A percentile compares a stretch with the other conserved stretches of the same genome.
phyloP scores from a whole-genome alignment of 2,797 vertebrate species.

The Pangasius sanitwongsei region DNA sequence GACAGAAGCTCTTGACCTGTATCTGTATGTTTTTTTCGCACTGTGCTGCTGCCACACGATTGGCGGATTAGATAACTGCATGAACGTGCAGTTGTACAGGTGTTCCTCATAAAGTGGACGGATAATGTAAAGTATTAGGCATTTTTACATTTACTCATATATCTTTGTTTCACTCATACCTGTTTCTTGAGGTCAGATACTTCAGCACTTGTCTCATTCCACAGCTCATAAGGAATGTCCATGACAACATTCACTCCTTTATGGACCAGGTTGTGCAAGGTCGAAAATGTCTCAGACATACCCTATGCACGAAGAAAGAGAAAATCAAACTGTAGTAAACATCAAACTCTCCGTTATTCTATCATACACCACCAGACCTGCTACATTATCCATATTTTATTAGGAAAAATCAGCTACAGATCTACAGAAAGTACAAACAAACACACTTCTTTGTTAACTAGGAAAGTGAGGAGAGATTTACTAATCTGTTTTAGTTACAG shows the following conservation, averaged over 20 bases:
- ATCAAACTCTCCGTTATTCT: background rate
- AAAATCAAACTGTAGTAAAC: background rate
- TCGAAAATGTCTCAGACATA: conserved; percentile 97
- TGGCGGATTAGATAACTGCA: background rate
- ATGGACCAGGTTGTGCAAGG: conserved; percentile 91
- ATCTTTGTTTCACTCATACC: conserved; percentile 68
- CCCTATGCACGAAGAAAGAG: conserved; percentile 73
- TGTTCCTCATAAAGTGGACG: background rate
- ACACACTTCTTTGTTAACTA: background rate
- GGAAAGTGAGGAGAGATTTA: background rate
- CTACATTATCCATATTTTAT: background rate
- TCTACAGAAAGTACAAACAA: background rate
- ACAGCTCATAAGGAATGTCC: conserved; percentile 97
- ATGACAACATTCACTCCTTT: conserved; percentile 98
- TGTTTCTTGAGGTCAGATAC: conserved; percentile 97
- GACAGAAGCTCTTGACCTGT: background rate
- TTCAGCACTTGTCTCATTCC: conserved; percentile 97
- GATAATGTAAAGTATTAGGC: background rate
- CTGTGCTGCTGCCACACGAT: background rate
- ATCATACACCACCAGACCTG: background rate
- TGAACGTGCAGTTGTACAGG: background rate
- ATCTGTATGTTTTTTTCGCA: background rate
- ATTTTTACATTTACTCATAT: background rate
- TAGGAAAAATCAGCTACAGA: background rate
- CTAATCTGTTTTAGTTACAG: background rate